Evolutionary conservation across 2,113 vertebrate species (phyloP).

Genomic region (Geococcyx californianus): DNA sequence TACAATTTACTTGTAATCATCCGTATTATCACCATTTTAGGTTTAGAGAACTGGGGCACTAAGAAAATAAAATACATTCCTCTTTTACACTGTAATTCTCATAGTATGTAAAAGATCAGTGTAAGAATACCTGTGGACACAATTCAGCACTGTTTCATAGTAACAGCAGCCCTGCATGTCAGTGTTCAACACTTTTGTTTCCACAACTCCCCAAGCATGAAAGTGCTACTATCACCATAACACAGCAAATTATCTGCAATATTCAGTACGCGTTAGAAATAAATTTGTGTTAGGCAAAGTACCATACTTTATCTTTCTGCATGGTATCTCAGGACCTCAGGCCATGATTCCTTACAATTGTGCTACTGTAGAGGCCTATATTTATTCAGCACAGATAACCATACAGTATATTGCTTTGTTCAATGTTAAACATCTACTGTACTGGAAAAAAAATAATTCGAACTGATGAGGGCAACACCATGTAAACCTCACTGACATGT

Average conservation of each 20-base stretch:
- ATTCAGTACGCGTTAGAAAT: neutral
- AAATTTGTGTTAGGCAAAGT: neutral
- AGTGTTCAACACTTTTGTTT: neutral
- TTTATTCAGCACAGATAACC: neutral
- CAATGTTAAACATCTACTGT: neutral
- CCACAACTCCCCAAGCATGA: neutral
- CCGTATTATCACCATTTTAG: neutral
- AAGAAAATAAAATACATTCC: neutral
- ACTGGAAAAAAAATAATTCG: neutral
- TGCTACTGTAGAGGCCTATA: neutral
- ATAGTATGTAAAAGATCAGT: neutral
- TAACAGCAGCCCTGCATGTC: fast-evolving
- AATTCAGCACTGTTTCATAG: neutral
- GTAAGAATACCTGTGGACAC: neutral
- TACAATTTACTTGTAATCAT: neutral
- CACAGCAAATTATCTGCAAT: neutral
- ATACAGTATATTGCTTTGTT: neutral
- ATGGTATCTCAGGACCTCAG: neutral
- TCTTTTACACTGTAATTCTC: neutral
- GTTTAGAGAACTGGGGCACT: neutral
- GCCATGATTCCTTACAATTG: neutral
- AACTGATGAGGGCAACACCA: neutral
- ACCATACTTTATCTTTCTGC: neutral
- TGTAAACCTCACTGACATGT: neutral
- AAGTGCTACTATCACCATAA: neutral